Evolutionary conservation across 2,113 vertebrate genomes (phyloP), one percentile per base, ranked within the genome.

Genomic region (Ptychochromis oligacanthus): DNA sequence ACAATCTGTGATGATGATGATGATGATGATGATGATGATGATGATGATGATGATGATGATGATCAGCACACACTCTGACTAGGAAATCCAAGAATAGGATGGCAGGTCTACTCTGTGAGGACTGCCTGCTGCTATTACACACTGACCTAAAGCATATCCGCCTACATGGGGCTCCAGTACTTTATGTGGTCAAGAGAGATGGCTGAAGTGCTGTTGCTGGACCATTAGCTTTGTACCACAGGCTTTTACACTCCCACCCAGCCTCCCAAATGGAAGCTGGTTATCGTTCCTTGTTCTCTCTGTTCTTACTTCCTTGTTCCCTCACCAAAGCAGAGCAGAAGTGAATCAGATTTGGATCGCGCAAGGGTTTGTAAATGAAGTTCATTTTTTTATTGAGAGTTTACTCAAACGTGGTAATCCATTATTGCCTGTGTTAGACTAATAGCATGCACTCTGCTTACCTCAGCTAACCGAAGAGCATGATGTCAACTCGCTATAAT

Each of bases 181-280:
- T 72, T 52, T 52, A 52, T 72, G 65, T 52, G 65, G 65, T 72
- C 43, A 72, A 72, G 24, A 72, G 65, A 72, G 65, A 72, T n/a
- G 65, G 43, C 10, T 72, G 31, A 52, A 72, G 43, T 72, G 43
- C 65, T 52, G 65, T 52, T 72, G 17, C 65, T 72, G 65, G 65
- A 72, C 65, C 24, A 72, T 72, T 72, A 72, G 43, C 24, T 52
- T 52, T 4, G 6, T 52, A 52, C 65, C 65, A 72, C 17, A 52
- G 65, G 65, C 65, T 72, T 72, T 72, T 52, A 72, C 65, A 72
- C 65, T 46, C 65, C 65, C 43, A 72, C 43, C 65, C 12, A 72
- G 43, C 17, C 43, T 72, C 65, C 65, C 65, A 72, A 52, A 72
- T 52, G 65, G 65, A 49, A 52, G 43, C 24, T 20, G 43, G 65